Evolutionary conservation across 2,888 invertebrate species (phyloP), one percentile per base, ranked within the genome.

Genomic region (Acleris cristana): DNA sequence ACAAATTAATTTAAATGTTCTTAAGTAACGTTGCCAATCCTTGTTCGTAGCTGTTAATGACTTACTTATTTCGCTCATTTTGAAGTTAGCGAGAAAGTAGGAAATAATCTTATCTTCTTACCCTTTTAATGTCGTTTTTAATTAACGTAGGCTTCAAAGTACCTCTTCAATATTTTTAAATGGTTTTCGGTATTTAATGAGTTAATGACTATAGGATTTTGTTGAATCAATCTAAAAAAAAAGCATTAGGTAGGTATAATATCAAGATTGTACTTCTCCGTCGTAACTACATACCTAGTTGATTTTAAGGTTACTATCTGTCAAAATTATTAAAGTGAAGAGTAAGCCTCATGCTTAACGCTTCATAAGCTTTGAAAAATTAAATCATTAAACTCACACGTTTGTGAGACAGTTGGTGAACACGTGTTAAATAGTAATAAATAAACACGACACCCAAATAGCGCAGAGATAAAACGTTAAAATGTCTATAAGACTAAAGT

Each of bases 1-100:
- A 73, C 78, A 86, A 87, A 87, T 87, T 84, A 83, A 85, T 86
- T 86, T 83, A 84, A 67, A 86, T 82, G 82, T 84, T 85, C 76
- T 64, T 65, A 69, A 71, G 77, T 78, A 83, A 81, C 78, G 79
- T 73, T 76, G 77, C 77, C 72, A 70, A 34, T 75, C 75, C 77
- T 77, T 76, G 78, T 78, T 74, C 76, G 73, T n/a, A 76, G 73
- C 76, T 76, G 77, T 76, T 82, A 83, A 84, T 81, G 79, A 85
- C 78, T 86, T 81, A 82, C 81, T 84, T 84, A 83, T 83, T 83
- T 82, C 74, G 73, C 73, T 75, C 75, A 73, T 82, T 83, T 78
- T 68, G 69, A 81, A 77, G 73, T 80, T 75, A 71, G 70, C 63
- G 70, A 71, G 72, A 73, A 74, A 74, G 76, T 70, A 71, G 74